Evolutionary conservation across 2,797 vertebrate species (phyloP), one percentile per base, ranked within the genome.

Genomic region (Crocodylus rhombifer): DNA sequence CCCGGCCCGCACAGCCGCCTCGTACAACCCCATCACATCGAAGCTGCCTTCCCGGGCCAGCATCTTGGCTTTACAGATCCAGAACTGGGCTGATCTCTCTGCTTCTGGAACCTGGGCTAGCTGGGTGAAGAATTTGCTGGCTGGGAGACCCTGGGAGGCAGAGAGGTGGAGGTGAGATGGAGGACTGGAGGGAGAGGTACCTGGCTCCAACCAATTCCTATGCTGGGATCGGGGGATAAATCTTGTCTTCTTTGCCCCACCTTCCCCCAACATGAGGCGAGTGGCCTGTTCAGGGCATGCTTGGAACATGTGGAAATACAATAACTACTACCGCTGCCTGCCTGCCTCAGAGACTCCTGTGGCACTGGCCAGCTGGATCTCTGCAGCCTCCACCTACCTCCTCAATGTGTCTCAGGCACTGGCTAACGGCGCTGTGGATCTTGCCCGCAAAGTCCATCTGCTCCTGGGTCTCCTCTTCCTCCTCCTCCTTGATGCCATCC

Each of bases 1-100:
- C 3, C 99, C 98, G 1, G 97, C 96, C 4, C 98, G 94, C 26
- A 99, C 97, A 0, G 99, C 99, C 10, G 99, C 98, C 93, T 98
- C 97, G 28, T 99, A 99, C 42, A 99, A 73, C 4, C 97, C 98
- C 2, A 98, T 93, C 14, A 98, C 97, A 0, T 99, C 98, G 36
- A 98, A 97, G 57, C 98, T 77, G 36, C 98, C 98, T 1, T 97
- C 97, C 20, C 42, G 97, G 85, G 99, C 98, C 80, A 98, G 97
- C 26, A 99, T 96, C 20, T 98, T 98, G 0, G 97, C 99, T 95
- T 97, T 98, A 89, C 99, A 99, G 95, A 99, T 98, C 99, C 99
- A 99, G 96, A 98, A 99, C 88, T 98, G 99, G 82, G 98, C 97
- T 96, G 99, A 99, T 89, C 98, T 99, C 89, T 98, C 97, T 17